These are phyloP conservation scores for Rhabdomys dilectus DNA, from an alignment of 2,113 vertebrate genomes.

Conservation along the genomic window DNA sequence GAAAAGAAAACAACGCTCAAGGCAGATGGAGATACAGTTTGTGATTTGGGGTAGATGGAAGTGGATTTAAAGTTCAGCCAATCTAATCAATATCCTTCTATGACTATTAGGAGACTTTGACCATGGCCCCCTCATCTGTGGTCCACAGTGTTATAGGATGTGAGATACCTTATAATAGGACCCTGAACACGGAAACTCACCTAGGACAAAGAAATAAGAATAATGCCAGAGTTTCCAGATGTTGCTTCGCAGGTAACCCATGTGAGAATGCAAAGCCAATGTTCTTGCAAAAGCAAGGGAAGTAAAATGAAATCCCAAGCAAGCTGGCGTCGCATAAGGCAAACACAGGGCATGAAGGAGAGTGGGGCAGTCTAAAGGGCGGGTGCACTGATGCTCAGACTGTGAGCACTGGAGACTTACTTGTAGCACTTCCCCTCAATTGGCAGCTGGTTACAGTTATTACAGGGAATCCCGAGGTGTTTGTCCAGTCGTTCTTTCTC, in stretches of 20 bases:
- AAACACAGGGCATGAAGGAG: neutral
- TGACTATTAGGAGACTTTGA: neutral
- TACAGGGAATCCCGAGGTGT: slow-evolving; percentile 87
- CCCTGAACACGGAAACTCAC: neutral
- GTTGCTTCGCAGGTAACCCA: neutral
- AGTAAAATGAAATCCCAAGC: neutral
- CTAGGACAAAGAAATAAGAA: neutral
- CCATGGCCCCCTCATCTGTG: neutral
- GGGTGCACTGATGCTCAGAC: neutral
- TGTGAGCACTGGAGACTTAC: slow-evolving; percentile 77
- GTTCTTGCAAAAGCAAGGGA: neutral
- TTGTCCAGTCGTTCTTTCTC: slow-evolving; percentile 85
- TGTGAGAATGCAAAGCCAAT: neutral
- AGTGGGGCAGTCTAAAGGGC: neutral
- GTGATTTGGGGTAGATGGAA: neutral
- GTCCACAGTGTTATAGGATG: neutral
- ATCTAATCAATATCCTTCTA: neutral
- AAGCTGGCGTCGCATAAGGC: neutral
- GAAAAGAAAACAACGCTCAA: neutral
- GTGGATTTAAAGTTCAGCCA: neutral
- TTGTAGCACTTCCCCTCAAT: slow-evolving; percentile 85
- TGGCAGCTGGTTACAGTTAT: slow-evolving; percentile 83
- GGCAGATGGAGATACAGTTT: neutral
- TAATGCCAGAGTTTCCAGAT: no score
- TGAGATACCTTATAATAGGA: neutral